Conservation (phyloP, 2,888 invertebrate genomes). For the Caenorhabditis sp. region DNA sequence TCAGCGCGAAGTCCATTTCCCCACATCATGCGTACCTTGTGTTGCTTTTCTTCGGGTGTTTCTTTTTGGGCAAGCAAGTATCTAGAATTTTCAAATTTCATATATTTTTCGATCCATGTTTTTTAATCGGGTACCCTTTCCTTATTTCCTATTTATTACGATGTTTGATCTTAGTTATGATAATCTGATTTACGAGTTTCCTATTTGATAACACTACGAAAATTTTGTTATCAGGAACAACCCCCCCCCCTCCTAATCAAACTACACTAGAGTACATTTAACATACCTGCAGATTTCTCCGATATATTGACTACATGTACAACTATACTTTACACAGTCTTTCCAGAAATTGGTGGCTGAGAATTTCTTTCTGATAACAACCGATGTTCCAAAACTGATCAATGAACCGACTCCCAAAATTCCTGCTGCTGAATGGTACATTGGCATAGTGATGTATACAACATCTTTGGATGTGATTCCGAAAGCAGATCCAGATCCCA, state of each 20-base stretch:
- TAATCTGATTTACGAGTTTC: too few relatives aligned
- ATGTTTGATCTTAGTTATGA: not conserved
- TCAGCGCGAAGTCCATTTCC: conserved; percentile 92
- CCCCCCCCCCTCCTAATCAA: not conserved
- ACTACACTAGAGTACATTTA: not conserved
- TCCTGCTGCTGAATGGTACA: conserved; percentile 95
- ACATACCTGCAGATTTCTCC: conserved; percentile 74
- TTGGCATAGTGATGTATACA: conserved; percentile 88
- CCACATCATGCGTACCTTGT: conserved; percentile 79
- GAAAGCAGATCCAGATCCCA: conserved; percentile 54
- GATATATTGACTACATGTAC: conserved; percentile 72
- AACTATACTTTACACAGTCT: conserved; percentile 59
- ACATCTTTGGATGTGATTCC: conserved; percentile 77
- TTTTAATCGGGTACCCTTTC: not conserved
- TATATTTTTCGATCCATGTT: too few relatives aligned
- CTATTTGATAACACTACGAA: not conserved
- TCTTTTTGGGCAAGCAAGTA: conserved; percentile 74
- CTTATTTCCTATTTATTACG: not conserved
- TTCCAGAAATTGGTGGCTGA: conserved; percentile 90
- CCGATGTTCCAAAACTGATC: conserved; percentile 77
- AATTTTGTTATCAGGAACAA: not conserved
- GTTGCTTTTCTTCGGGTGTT: conserved; percentile 72
- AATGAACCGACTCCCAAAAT: conserved; percentile 73
- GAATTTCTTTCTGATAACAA: conserved; percentile 87
- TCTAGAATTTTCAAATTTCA: too few relatives aligned